Percentiles rank a stretch among this genome's conserved stretches.
phyloP scores from a whole-genome alignment of 2,113 vertebrate genomes.

The Panurus biarmicus region DNA sequence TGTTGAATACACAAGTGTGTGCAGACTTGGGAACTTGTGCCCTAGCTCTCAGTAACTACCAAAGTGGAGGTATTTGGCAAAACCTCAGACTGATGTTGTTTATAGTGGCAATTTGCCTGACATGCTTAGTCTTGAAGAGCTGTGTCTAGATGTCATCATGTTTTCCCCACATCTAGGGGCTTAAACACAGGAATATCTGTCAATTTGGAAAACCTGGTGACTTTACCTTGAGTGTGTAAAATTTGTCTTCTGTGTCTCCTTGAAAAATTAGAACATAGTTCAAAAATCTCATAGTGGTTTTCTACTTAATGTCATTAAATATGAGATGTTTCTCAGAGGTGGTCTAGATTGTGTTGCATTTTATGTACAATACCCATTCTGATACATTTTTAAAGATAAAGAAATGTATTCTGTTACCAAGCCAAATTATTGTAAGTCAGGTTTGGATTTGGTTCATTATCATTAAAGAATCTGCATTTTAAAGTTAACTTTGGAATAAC shows the following conservation, averaged over 20 bases:
- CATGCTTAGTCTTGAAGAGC: not conserved
- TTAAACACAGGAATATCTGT: not conserved
- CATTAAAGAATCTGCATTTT: not conserved
- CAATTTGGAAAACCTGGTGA: not conserved
- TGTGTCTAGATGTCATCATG: not conserved
- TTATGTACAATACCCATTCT: not conserved
- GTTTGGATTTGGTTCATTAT: constrained; percentile 15
- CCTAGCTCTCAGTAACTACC: not conserved
- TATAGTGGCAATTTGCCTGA: not conserved
- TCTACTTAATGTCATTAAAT: not conserved
- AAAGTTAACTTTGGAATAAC: constrained; percentile 30
- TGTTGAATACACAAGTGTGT: not conserved
- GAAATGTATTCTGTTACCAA: not conserved
- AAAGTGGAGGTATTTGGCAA: not conserved
- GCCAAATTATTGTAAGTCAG: not conserved
- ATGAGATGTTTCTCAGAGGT: not conserved
- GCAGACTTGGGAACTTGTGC: not conserved
- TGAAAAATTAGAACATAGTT: not conserved
- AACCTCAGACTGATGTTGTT: not conserved
- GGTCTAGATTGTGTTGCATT: not conserved
- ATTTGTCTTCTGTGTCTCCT: not conserved
- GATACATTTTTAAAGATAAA: not conserved
- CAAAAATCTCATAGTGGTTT: not conserved
- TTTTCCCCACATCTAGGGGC: not conserved
- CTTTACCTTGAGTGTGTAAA: not conserved